These are phyloP conservation scores for Heteronetta atricapilla DNA, from an alignment of 2,113 vertebrate species.

Conservation along the genomic window DNA sequence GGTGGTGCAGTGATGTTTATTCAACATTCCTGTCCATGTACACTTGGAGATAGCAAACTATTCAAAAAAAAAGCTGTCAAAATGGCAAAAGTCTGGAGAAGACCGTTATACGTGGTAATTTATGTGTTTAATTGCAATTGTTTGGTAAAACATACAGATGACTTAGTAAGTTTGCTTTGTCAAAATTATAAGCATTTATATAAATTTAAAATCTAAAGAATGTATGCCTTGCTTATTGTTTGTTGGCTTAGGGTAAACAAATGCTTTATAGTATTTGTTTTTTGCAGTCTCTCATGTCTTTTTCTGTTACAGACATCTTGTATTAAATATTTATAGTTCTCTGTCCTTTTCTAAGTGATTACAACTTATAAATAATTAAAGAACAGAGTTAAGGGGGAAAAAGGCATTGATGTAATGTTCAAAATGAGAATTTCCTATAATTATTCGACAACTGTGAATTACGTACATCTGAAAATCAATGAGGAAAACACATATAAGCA, in stretches of 20 bases:
- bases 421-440: slow-evolving; percentile 1
- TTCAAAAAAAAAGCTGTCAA: neutral
- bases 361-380: slow-evolving; percentile 64
- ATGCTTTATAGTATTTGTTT: neutral
- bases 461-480: slow-evolving; percentile 19
- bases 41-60: neutral
- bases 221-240: neutral
- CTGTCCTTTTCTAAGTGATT: slow-evolving; percentile 59
- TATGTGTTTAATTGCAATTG: neutral
- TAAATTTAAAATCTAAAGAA: neutral
- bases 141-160: neutral
- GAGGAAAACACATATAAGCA: neutral
- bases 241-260: slow-evolving; percentile 6
- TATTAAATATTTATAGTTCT: slow-evolving; percentile 62
- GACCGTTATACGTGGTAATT: neutral
- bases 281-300: neutral
- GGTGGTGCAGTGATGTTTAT: neutral
- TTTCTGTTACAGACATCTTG: slow-evolving; percentile 6
- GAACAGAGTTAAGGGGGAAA: slow-evolving; percentile 25
- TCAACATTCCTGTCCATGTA: neutral
- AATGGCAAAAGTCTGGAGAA: neutral
- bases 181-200: neutral
- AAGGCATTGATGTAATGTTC: slow-evolving; percentile 12
- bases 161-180: neutral
- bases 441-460: slow-evolving; percentile 14